Evolutionary conservation across 2,113 vertebrate species (phyloP).

Genomic region (Burhinus oedicnemus): DNA sequence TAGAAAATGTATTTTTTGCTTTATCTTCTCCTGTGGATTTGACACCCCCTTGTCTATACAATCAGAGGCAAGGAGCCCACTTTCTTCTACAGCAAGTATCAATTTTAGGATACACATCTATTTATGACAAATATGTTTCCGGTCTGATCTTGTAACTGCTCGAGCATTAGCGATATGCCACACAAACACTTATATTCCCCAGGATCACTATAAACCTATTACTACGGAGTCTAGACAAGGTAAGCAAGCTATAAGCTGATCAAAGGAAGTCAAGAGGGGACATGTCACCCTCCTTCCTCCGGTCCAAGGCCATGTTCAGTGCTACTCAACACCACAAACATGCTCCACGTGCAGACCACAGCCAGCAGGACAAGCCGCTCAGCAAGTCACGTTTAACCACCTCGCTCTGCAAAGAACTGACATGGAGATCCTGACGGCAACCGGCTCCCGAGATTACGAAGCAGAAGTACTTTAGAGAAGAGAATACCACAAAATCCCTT

Average conservation of each 20-base stretch:
- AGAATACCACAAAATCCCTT: background rate
- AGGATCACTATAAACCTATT: slow-evolving; percentile 12
- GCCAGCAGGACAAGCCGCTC: background rate
- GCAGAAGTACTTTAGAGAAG: background rate
- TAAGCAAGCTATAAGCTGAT: slow-evolving; percentile 7
- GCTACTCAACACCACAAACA: background rate
- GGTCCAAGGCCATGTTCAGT: background rate
- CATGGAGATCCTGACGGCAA: background rate
- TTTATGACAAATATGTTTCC: background rate
- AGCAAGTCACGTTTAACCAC: no score
- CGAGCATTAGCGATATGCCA: background rate
- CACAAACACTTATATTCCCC: background rate
- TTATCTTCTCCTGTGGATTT: background rate
- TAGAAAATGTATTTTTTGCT: background rate
- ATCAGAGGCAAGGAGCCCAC: background rate
- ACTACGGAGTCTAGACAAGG: background rate
- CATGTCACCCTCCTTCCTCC: background rate
- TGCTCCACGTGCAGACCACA: accelerated
- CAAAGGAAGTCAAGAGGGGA: background rate
- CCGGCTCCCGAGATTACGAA: accelerated
- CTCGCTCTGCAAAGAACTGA: accelerated
- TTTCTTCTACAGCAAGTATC: background rate
- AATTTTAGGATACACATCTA: background rate
- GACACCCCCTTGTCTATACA: background rate
- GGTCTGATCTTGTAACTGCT: background rate